Evolutionary conservation across 2,888 invertebrate species (phyloP), one percentile per base, ranked within the genome.

Genomic region (Bembecia ichneumoniformis): DNA sequence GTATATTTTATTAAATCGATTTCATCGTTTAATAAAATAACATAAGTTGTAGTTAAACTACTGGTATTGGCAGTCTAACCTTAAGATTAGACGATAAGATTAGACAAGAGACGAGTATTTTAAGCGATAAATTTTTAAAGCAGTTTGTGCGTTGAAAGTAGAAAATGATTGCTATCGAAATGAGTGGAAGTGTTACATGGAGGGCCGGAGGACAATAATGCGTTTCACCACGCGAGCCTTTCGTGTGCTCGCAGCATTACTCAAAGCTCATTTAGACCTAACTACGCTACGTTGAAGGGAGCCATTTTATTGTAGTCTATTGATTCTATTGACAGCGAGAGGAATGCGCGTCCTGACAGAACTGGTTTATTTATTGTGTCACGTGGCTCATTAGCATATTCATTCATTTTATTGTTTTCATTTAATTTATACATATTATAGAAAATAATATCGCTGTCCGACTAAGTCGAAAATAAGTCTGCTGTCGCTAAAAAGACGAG

Each of bases 191-290:
- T 55, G 58, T 16, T 17, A 48, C 53, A 52, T 51, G 51, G 56
- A 50, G 55, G 56, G 54, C 49, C 53, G 43, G 58, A 55, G 58
- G 58, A 69, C 64, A 71, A 71, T 71, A 76, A 71, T 74, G 72
- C 66, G 63, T 58, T 58, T 62, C 63, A 59, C 82, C 82, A 82
- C 83, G 83, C 82, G 63, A 82, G 58, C 63, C 71, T 65, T 77
- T 80, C 84, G 84, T 86, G 83, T 76, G 68, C 60, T 54, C 63
- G 58, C 60, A 61, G 71, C 84, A 86, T 87, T 82, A 87, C 81
- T 87, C 86, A 84, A 77, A 74, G 76, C 83, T 87, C 87, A 84
- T 87, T 87, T 86, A 81, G 77, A 77, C 66, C 74, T 80, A 82
- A 82, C 83, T 77, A 76, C 72, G 71, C 66, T 66, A 81, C 81